Conservation (phyloP, 2,888 invertebrate species). For the Euzetes globulus region DNA sequence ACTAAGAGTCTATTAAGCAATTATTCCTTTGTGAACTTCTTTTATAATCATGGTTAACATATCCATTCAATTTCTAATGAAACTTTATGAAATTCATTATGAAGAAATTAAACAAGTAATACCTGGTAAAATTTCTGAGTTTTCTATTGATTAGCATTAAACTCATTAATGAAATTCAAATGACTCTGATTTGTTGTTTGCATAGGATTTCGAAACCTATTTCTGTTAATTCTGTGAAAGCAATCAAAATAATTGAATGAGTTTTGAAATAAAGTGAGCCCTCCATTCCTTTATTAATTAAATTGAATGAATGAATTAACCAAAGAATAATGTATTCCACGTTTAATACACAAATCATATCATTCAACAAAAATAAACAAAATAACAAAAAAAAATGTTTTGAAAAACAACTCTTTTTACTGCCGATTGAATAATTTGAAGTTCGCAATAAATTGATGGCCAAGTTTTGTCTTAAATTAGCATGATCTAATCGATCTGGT, state of each 20-base stretch:
- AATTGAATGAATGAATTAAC: neutral
- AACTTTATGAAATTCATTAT: too few relatives aligned
- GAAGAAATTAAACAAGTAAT: too few relatives aligned
- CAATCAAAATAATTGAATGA: slow-evolving; percentile 4
- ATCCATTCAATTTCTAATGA: too few relatives aligned
- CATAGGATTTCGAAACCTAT: neutral
- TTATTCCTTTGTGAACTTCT: too few relatives aligned
- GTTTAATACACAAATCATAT: neutral
- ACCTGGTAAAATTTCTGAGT: too few relatives aligned
- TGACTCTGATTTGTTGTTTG: neutral
- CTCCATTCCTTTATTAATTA: neutral
- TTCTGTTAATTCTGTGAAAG: neutral
- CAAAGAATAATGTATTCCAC: neutral
- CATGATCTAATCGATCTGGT: too few relatives aligned
- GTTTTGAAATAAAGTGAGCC: neutral
- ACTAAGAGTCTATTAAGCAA: too few relatives aligned
- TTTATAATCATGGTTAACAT: too few relatives aligned
- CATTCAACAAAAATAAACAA: neutral
- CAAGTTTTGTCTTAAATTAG: neutral
- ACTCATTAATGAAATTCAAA: neutral
- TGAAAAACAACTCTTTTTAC: neutral
- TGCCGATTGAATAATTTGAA: neutral
- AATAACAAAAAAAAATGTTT: neutral
- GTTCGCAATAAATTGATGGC: neutral
- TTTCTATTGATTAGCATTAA: too few relatives aligned